A percentile compares a stretch with the other conserved stretches of the same genome.
These are phyloP conservation scores for Thunnus albacares DNA, from an alignment of 2,797 vertebrate genomes.

Conservation along the genomic window DNA sequence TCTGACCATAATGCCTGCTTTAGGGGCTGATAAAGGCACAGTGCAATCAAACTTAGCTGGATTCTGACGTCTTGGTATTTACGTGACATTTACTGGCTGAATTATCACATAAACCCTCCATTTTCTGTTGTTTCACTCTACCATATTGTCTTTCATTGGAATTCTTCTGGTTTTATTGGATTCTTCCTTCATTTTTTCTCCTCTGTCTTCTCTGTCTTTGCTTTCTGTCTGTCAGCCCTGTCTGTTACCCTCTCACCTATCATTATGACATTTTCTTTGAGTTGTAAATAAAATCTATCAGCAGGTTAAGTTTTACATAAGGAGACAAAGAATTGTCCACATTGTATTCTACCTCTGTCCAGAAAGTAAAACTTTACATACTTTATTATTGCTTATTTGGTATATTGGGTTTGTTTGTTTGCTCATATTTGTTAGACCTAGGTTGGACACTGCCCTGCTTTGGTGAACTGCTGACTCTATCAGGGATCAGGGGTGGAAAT, in stretches of 20 bases:
- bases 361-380: background rate
- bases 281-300: background rate
- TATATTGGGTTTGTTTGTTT: background rate
- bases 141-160: constrained; percentile 24
- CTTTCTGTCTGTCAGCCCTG: background rate
- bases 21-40: constrained; percentile 31
- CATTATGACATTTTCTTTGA: background rate
- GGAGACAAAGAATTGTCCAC: background rate
- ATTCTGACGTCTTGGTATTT: constrained; percentile 63
- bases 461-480: too few species aligned
- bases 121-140: constrained; percentile 23
- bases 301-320: background rate
- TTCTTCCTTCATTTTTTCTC: background rate
- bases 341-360: background rate
- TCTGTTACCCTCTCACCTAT: background rate
- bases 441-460: too few species aligned
- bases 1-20: constrained; percentile 14
- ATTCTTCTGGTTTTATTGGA: constrained; percentile 20
- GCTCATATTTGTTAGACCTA: too few species aligned
- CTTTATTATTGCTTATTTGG: background rate
- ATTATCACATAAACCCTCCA: constrained; percentile 37
- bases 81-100: constrained; percentile 62
- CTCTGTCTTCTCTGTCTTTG: constrained; percentile 8
- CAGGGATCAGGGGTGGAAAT: too few species aligned
- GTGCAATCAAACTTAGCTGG: constrained; percentile 38